Percentiles rank a stretch among this genome's conserved stretches.
Conservation (phyloP, 2,888 invertebrate species). For the Nomada fucata region DNA sequence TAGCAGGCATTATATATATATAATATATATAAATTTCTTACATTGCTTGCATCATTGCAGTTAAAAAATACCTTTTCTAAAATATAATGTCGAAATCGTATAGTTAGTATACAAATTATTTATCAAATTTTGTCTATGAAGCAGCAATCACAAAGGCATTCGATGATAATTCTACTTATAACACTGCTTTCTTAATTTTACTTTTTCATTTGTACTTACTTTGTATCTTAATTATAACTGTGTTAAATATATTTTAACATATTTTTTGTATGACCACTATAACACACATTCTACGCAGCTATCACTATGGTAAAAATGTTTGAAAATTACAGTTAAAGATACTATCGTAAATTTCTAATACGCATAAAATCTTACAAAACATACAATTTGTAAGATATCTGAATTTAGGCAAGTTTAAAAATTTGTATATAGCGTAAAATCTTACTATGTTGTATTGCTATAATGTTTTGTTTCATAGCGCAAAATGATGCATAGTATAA, state of each 20-base stretch:
- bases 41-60: constrained; percentile 38
- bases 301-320: constrained; percentile 22
- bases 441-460: constrained; percentile 47
- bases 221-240: constrained; percentile 45
- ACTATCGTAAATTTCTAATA: constrained; percentile 15
- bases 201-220: constrained; percentile 63
- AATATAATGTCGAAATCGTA: constrained; percentile 35
- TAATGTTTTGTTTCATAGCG: constrained; percentile 29
- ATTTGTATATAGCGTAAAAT: constrained; percentile 38
- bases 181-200: constrained; percentile 36
- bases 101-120: constrained; percentile 39
- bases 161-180: constrained; percentile 38
- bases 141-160: constrained; percentile 46
- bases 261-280: constrained; percentile 36
- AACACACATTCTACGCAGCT: constrained; percentile 15
- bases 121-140: constrained; percentile 49
- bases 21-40: constrained; percentile 36
- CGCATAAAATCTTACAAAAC: constrained; percentile 30
- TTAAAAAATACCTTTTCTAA: constrained; percentile 56
- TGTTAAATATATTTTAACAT: constrained; percentile 11
- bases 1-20: constrained; percentile 46
- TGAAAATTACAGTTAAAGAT: constrained; percentile 28
- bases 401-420: constrained; percentile 48
- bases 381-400: constrained; percentile 30
- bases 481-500: constrained; percentile 40